A percentile compares a stretch with the other conserved stretches of the same genome.
Conservation (phyloP, 1,140 invertebrate species). For the Megathymus violae region DNA sequence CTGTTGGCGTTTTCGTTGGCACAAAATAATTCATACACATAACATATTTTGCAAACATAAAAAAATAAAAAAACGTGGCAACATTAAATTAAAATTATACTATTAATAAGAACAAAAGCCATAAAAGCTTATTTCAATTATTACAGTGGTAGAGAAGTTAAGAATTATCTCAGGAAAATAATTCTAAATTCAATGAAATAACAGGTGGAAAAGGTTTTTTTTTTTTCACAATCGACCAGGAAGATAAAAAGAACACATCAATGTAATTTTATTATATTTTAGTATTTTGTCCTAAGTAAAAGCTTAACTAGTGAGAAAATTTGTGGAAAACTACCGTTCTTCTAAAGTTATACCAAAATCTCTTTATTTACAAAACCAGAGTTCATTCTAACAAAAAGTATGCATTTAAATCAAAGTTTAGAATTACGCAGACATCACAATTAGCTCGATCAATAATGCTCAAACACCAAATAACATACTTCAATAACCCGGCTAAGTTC, state of each 20-base stretch:
- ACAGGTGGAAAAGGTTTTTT: too few relatives aligned
- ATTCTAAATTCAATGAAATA: neutral
- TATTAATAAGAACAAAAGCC: too few relatives aligned
- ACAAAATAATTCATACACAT: too few relatives aligned
- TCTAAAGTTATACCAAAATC: neutral
- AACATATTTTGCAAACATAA: too few relatives aligned
- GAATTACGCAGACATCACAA: neutral
- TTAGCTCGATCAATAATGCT: conserved; percentile 13
- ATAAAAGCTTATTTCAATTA: too few relatives aligned
- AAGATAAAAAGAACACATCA: conserved; percentile 15
- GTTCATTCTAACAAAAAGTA: neutral
- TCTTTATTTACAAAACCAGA: neutral
- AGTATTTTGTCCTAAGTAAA: neutral
- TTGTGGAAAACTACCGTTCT: neutral
- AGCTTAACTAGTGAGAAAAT: neutral
- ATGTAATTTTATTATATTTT: neutral
- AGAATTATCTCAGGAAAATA: neutral
- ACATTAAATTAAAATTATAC: too few relatives aligned
- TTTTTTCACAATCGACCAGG: neutral
- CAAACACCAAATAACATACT: conserved; percentile 20
- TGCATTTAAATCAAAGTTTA: neutral
- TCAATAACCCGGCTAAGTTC: conserved; percentile 51
- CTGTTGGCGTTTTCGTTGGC: too few relatives aligned
- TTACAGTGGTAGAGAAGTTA: neutral
- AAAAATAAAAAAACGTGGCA: too few relatives aligned